phyloP scores from a whole-genome alignment of 1,140 invertebrate genomes.

The Papilio machaon region DNA sequence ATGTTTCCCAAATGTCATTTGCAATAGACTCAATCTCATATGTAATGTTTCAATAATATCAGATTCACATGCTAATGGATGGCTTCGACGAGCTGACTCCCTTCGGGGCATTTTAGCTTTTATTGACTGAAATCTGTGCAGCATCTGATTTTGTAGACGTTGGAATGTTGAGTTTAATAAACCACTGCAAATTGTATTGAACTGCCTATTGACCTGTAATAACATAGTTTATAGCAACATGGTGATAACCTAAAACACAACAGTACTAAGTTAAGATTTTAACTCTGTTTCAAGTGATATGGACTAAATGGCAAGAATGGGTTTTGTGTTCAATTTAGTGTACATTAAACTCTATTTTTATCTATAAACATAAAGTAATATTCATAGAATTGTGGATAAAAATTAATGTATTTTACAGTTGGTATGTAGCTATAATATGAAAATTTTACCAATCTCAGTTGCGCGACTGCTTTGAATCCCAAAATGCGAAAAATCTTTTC shows the following conservation, averaged over 20 bases:
- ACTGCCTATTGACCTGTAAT: conserved; percentile 88
- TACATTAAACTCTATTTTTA: not conserved
- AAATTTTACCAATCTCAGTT: conserved; percentile 88
- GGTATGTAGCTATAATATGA: conserved; percentile 28
- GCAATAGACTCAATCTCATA: conserved; percentile 92
- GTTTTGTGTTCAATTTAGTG: not conserved
- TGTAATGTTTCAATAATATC: conserved; percentile 95
- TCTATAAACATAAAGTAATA: not conserved
- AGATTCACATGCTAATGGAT: conserved; percentile 92
- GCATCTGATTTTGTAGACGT: conserved; percentile 89
- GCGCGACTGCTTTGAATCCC: conserved; percentile 88
- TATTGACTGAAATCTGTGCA: conserved; percentile 90
- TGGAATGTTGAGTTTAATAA: conserved; percentile 92
- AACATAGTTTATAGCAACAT: conserved; percentile 39
- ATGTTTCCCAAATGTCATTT: conserved; percentile 96
- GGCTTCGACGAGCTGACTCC: conserved; percentile 91
- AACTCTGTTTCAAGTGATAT: not conserved
- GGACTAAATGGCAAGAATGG: not conserved
- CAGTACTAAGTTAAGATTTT: not conserved
- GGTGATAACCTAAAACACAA: conserved; percentile 13
- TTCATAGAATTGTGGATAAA: not conserved
- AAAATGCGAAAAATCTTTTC: conserved; percentile 90
- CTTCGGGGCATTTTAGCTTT: conserved; percentile 94
- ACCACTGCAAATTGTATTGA: conserved; percentile 89
- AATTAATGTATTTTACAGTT: conserved; percentile 14